Percentiles rank a stretch among this genome's conserved stretches.
These are phyloP conservation scores for Rhea americana DNA, from an alignment of 2,113 vertebrate species.

Conservation along the genomic window DNA sequence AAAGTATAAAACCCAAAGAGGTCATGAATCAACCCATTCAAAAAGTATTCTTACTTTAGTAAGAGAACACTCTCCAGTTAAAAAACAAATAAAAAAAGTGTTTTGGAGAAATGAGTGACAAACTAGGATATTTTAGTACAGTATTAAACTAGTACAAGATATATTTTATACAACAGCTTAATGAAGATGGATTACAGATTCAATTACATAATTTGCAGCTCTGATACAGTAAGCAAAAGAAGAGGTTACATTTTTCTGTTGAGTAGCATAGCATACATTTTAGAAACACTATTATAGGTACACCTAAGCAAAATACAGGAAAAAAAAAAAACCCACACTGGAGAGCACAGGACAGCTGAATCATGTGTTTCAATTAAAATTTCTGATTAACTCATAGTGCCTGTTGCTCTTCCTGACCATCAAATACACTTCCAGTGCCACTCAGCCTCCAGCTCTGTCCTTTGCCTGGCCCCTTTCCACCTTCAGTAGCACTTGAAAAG, in stretches of 20 bases:
- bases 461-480: not conserved
- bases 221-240: not conserved
- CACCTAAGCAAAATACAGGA: not conserved
- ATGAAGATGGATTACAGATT: not conserved
- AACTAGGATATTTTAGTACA: not conserved
- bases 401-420: not conserved
- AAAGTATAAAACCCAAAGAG: not conserved
- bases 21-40: not conserved
- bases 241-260: not conserved
- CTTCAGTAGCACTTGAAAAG: not conserved
- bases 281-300: not conserved
- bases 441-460: not conserved
- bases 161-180: not conserved
- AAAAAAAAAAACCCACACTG: not conserved
- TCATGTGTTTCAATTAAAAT: not conserved
- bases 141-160: not conserved
- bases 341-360: not conserved
- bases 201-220: not conserved
- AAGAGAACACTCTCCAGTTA: not conserved
- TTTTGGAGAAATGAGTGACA: not conserved
- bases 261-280: not conserved
- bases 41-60: not conserved
- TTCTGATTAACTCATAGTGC: accelerated
- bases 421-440: accelerated
- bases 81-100: not conserved